Percentiles rank a stretch among this genome's conserved stretches.
Evolutionary conservation across 2,113 vertebrate species (phyloP).

Genomic region (Bubo blakistoni): DNA sequence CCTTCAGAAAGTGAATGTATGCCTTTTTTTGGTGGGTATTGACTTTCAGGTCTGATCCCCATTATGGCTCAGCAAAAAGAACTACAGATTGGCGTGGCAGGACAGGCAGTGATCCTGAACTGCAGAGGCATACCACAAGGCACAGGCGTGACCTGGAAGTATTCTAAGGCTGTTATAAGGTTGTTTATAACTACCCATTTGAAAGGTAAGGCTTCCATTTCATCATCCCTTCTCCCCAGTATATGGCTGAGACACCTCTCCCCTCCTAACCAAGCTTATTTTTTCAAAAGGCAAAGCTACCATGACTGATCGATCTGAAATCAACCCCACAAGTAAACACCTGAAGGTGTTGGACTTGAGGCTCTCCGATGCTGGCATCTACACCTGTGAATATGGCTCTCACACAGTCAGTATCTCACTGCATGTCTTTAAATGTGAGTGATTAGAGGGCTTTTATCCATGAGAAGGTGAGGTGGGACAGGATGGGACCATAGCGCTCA

Average conservation of each 20-base stretch:
- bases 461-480: background rate
- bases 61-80: background rate
- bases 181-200: accelerated
- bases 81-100: background rate
- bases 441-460: background rate
- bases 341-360: constrained; percentile 14
- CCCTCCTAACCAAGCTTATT: background rate
- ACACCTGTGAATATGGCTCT: constrained; percentile 26
- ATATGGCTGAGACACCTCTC: background rate
- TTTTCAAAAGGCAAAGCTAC: background rate
- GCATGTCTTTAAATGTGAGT: constrained; percentile 64
- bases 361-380: constrained; percentile 1
- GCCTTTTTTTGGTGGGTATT: background rate
- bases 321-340: background rate
- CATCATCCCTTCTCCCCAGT: background rate
- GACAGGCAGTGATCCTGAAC: background rate
- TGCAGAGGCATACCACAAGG: background rate
- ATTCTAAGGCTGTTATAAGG: background rate
- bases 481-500: background rate
- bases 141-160: background rate
- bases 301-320: accelerated
- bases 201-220: constrained; percentile 11
- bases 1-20: background rate
- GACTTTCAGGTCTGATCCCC: constrained; percentile 27
- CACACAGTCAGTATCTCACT: background rate